Base-by-base conservation (phyloP, 2,797 vertebrate species). In the Fundulus diaphanus region DNA sequence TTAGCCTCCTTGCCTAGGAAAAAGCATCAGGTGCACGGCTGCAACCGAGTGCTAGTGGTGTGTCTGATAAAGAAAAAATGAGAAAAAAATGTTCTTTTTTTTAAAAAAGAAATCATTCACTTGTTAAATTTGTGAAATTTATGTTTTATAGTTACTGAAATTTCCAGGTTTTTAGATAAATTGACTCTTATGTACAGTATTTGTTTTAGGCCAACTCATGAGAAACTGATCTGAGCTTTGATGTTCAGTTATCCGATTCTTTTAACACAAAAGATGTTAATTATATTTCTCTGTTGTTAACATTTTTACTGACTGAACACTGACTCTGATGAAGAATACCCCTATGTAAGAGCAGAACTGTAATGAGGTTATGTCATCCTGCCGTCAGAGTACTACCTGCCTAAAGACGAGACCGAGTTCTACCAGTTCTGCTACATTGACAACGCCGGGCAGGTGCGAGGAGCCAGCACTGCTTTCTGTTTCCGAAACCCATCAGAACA, bases 391-490 rank as follows among this genome's bases (percentile, higher is more conserved):
- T 97, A 96, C 82, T 97, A 97, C 88, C 94, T 99, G 52, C 98
- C 98, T 0, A 97, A 96, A 72, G 97, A 98, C 42, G 96, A 96
- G 33, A 92, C 95, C 0, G 95, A 96, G 70, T 96, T 96, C 87
- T 99, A 98, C 88, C 98, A 99, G 94, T 99, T 99, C 94, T 99
- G 97, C 92, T 99, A 99, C 49, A 72, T 99, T 1, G 96, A 97
- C 90, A 91, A 87, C 31, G 86, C 82, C 0, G 96, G 96, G 0
- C 79, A 95, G 70, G 95, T 99, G 66, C 93, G 94, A 54, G 98
- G 97, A 78, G 96, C 96, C 82, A 99, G 98, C 48, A 94, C 94
- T 5, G 96, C 97, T 7, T 98, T 99, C 92, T 96, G 96, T 73
- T 97, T 99, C 91, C 90, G 86, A 73, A 87, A 74, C 40, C 61